Conservation (phyloP, 2,797 vertebrate species). For the Syndactyla subalaris region DNA sequence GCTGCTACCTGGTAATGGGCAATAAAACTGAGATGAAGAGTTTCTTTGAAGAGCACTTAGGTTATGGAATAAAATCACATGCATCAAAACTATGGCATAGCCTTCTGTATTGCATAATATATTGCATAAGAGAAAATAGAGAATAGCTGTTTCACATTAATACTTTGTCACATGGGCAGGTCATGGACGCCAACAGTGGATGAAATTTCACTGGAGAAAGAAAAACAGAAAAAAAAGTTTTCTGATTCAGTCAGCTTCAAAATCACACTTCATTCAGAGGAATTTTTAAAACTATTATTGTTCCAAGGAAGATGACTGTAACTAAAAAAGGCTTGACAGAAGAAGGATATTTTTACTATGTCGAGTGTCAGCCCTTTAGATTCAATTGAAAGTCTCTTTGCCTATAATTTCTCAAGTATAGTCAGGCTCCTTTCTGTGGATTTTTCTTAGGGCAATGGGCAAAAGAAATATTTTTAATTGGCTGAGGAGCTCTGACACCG, state of each 20-base stretch:
- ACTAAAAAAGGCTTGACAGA: conserved; percentile 9
- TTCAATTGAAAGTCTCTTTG: not conserved
- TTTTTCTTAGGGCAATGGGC: not conserved
- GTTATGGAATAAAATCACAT: conserved; percentile 39
- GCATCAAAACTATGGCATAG: conserved; percentile 47
- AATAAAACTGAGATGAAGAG: not conserved
- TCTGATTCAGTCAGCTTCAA: conserved; percentile 20
- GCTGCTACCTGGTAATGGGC: not conserved
- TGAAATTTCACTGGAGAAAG: conserved; percentile 53
- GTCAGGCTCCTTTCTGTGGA: not conserved
- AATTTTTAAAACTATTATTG: not conserved
- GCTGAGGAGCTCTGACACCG: not conserved
- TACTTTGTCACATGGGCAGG: conserved; percentile 47
- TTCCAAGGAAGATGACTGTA: not conserved
- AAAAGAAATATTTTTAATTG: conserved; percentile 26
- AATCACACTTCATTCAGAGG: conserved; percentile 28
- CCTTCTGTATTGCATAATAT: conserved; percentile 45
- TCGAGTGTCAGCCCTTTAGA: conserved; percentile 21
- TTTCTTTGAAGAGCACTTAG: conserved; percentile 25
- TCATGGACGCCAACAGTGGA: conserved; percentile 38
- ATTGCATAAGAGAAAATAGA: conserved; percentile 60
- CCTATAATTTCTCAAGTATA: conserved; percentile 10
- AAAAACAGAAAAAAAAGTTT: not conserved
- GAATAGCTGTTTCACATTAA: conserved; percentile 59
- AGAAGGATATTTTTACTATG: not conserved